These are phyloP conservation scores for Holcopasites calliopsidis DNA, from an alignment of 1,140 invertebrate genomes.

Conservation along the genomic window DNA sequence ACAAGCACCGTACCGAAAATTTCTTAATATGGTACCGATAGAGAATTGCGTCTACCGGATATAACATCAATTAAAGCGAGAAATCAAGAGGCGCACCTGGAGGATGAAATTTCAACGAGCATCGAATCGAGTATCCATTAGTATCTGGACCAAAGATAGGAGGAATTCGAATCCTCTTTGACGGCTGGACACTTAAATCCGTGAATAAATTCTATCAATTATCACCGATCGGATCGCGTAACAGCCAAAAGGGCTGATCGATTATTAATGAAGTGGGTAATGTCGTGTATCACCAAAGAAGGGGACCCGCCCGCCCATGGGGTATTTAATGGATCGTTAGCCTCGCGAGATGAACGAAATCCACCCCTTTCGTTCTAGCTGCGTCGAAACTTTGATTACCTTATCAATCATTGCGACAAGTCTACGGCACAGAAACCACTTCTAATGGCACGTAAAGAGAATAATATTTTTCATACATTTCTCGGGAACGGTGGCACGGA, in stretches of 20 bases:
- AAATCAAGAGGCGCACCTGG: no score
- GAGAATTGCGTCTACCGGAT: not conserved
- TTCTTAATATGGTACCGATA: not conserved
- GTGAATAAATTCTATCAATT: slow-evolving; percentile 57
- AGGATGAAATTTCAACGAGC: no score
- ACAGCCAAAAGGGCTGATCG: slow-evolving; percentile 54
- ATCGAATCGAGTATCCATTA: no score
- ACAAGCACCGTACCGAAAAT: not conserved
- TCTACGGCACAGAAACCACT: not conserved
- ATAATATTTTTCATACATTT: not conserved
- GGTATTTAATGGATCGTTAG: slow-evolving; percentile 61
- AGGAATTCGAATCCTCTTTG: slow-evolving; percentile 45
- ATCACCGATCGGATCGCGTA: slow-evolving; percentile 46
- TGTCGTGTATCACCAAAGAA: slow-evolving; percentile 41
- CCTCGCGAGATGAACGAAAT: slow-evolving; percentile 45
- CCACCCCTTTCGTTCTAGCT: slow-evolving; percentile 2
- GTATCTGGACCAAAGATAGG: no score
- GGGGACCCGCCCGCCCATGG: not conserved
- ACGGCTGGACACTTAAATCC: slow-evolving; percentile 44
- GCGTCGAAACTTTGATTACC: slow-evolving; percentile 33
- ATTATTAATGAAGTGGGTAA: slow-evolving; percentile 62
- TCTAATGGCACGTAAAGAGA: not conserved
- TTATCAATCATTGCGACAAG: slow-evolving; percentile 35
- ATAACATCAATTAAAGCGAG: no score
- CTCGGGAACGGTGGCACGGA: no score